phyloP scores from a whole-genome alignment of 2,888 invertebrate genomes.

The Plagodis dolabraria region DNA sequence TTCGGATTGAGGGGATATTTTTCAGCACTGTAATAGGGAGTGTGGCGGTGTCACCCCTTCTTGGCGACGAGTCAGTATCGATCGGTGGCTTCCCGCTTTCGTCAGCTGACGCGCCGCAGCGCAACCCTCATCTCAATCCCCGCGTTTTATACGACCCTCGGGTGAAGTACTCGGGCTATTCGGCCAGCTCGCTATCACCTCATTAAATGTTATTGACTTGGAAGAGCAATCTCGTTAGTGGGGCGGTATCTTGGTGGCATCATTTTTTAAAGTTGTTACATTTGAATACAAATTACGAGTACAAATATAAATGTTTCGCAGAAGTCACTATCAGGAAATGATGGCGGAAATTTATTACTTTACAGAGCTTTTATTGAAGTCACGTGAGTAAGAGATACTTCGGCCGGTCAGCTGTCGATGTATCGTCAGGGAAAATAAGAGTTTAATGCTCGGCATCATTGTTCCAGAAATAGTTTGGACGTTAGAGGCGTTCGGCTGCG shows the following conservation, averaged over 20 bases:
- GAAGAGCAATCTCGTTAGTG: conserved; percentile 11
- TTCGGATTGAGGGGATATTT: neutral
- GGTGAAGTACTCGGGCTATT: conserved; percentile 20
- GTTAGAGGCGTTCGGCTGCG: conserved; percentile 41
- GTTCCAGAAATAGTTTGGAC: conserved; percentile 67
- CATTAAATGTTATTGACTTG: conserved; percentile 31
- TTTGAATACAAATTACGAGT: neutral
- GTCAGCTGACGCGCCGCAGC: conserved; percentile 4
- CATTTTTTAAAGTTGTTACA: conserved; percentile 1
- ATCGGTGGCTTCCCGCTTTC: conserved; percentile 9
- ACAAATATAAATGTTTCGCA: too few species aligned
- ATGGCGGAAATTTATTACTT: conserved; percentile 5
- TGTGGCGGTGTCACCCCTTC: conserved; percentile 3
- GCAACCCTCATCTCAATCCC: conserved; percentile 1
- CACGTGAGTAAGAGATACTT: conserved; percentile 24
- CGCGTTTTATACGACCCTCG: conserved; percentile 25
- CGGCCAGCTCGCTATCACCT: conserved; percentile 22
- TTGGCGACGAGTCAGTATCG: conserved; percentile 9
- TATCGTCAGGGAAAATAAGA: conserved; percentile 47
- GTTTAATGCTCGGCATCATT: conserved; percentile 62
- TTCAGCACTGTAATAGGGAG: conserved; percentile 1
- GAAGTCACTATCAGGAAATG: neutral
- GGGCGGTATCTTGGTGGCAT: neutral
- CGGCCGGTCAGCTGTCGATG: conserved; percentile 55
- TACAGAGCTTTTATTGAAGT: conserved; percentile 13